Evolutionary conservation across 1,140 invertebrate species (phyloP).

Genomic region (Teleogryllus occipitalis): DNA sequence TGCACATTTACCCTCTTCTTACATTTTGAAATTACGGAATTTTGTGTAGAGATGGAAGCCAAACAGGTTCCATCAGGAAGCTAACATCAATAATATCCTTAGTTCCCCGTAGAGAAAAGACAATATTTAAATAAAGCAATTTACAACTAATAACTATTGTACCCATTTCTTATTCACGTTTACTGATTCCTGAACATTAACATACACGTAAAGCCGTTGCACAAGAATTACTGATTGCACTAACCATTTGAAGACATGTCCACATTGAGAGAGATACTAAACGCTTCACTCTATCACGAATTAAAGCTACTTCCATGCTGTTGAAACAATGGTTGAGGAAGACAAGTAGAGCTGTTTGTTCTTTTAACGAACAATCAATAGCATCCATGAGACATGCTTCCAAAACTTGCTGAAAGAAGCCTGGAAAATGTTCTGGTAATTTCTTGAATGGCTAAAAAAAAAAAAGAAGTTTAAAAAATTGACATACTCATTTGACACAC

Average conservation of each 20-base stretch:
- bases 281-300: constrained; percentile 84
- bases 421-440: constrained; percentile 69
- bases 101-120: too few relatives aligned
- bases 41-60: too few relatives aligned
- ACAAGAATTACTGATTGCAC: constrained; percentile 23
- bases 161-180: too few relatives aligned
- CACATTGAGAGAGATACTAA: constrained; percentile 92
- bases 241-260: constrained; percentile 76
- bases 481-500: not conserved
- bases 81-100: too few relatives aligned
- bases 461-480: constrained; percentile 16
- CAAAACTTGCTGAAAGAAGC: constrained; percentile 82
- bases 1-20: too few relatives aligned
- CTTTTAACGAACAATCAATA: constrained; percentile 48
- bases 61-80: too few relatives aligned
- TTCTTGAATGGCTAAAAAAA: constrained; percentile 68
- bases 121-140: too few relatives aligned
- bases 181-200: too few relatives aligned
- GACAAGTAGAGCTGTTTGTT: constrained; percentile 80
- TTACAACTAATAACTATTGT: too few relatives aligned
- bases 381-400: constrained; percentile 50
- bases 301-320: constrained; percentile 90
- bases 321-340: constrained; percentile 96
- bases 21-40: too few relatives aligned
- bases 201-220: too few relatives aligned